These are phyloP conservation scores for Sicus ferrugineus DNA, from an alignment of 2,888 invertebrate species.

Conservation along the genomic window DNA sequence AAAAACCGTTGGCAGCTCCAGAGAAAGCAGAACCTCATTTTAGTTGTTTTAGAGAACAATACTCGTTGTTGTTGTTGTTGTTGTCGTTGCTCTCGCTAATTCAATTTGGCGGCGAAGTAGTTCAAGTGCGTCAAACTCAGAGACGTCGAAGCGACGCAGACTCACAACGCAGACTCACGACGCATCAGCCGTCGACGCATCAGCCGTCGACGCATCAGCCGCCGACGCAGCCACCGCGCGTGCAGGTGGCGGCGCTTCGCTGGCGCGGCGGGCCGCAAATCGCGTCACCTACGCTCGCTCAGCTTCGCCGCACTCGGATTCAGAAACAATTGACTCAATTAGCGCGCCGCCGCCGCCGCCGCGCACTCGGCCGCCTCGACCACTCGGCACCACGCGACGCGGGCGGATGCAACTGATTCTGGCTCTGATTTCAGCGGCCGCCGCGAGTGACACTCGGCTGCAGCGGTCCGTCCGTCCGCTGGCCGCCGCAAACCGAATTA, in stretches of 20 bases:
- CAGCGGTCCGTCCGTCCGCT: constrained; percentile 1
- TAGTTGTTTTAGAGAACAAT: not conserved
- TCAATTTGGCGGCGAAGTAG: constrained; percentile 36
- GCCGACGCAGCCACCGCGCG: not conserved
- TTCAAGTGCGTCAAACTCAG: constrained; percentile 27
- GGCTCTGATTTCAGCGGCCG: constrained; percentile 3
- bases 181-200: not conserved
- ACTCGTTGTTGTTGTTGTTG: not conserved
- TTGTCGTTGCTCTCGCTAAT: constrained; percentile 35
- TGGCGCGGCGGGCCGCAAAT: not conserved
- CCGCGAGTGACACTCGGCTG: constrained; percentile 12
- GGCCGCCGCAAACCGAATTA: constrained; percentile 41
- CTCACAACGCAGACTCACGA: not conserved
- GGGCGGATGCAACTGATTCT: constrained; percentile 26
- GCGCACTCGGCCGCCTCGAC: constrained; percentile 8
- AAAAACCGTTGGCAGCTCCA: constrained; percentile 1
- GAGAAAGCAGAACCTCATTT: constrained; percentile 10
- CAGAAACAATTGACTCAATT: constrained; percentile 62
- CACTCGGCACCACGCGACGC: not conserved
- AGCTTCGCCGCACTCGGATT: constrained; percentile 65
- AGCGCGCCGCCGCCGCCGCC: constrained; percentile 41
- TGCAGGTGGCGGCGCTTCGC: constrained; percentile 34
- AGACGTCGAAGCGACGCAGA: not conserved
- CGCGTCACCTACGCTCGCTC: constrained; percentile 51
- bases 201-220: not conserved